These are phyloP conservation scores for Orthosia gracilis DNA, from an alignment of 2,888 invertebrate species.

Conservation along the genomic window DNA sequence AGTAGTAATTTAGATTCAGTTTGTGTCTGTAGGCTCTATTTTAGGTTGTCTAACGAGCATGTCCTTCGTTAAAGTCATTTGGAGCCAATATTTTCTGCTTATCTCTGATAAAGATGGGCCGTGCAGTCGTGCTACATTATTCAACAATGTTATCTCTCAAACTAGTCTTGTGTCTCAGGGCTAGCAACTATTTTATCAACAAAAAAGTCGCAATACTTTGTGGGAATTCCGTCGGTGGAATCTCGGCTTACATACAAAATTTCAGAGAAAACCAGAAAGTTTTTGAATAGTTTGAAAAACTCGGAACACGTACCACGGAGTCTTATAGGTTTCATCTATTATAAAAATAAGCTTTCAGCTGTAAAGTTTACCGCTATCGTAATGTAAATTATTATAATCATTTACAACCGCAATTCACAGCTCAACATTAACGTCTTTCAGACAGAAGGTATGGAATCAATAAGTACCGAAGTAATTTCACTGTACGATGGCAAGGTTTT, in stretches of 20 bases:
- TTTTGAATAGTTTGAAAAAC: slow-evolving; percentile 59
- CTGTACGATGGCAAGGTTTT: slow-evolving; percentile 18
- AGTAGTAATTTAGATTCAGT: slow-evolving; percentile 44
- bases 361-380: slow-evolving; percentile 21
- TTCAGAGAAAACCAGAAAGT: slow-evolving; percentile 42
- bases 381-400: slow-evolving; percentile 15
- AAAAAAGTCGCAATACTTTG: slow-evolving; percentile 47
- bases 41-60: slow-evolving; percentile 44
- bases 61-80: slow-evolving; percentile 43
- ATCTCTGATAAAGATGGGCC: slow-evolving; percentile 37
- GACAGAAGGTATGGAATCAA: neutral
- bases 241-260: slow-evolving; percentile 49
- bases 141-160: slow-evolving; percentile 46
- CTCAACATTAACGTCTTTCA: slow-evolving; percentile 7
- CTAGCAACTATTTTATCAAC: slow-evolving; percentile 37
- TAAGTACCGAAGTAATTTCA: slow-evolving; percentile 15
- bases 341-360: slow-evolving; percentile 21
- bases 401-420: slow-evolving; percentile 1
- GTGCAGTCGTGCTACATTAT: slow-evolving; percentile 35
- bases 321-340: slow-evolving; percentile 33
- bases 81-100: slow-evolving; percentile 48
- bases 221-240: slow-evolving; percentile 34
- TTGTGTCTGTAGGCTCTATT: slow-evolving; percentile 18
- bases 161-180: slow-evolving; percentile 30
- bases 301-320: slow-evolving; percentile 35